Percentiles rank a stretch among this genome's conserved stretches.
phyloP scores from a whole-genome alignment of 2,888 invertebrate genomes.

The Lepidocyrtoides sp. region DNA sequence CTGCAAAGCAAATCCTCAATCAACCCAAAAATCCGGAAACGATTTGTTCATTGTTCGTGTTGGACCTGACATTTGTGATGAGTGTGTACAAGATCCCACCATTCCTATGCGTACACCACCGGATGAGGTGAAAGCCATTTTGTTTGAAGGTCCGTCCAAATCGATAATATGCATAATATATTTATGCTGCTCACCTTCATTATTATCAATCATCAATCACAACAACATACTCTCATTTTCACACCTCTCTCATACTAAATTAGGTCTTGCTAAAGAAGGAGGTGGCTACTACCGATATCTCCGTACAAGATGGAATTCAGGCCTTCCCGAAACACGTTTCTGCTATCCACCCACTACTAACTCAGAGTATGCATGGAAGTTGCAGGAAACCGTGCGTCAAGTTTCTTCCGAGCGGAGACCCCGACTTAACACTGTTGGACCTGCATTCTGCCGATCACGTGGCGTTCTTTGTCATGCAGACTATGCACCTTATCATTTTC shows the following conservation, averaged over 20 bases:
- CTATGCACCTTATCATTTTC: conserved; percentile 83
- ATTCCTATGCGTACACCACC: conserved; percentile 83
- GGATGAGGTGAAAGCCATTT: conserved; percentile 79
- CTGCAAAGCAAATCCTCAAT: conserved; percentile 74
- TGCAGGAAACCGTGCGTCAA: conserved; percentile 77
- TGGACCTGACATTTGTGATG: conserved; percentile 82
- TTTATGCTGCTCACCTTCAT: background rate
- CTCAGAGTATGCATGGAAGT: conserved; percentile 84
- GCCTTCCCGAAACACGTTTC: conserved; percentile 80
- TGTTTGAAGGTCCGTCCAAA: conserved; percentile 82
- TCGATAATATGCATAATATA: no score
- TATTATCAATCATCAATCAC: no score
- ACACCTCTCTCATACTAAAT: background rate
- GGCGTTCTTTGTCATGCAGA: conserved; percentile 81
- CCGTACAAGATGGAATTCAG: conserved; percentile 79
- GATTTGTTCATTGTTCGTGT: conserved; percentile 77
- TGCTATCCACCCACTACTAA: conserved; percentile 84
- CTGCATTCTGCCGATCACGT: conserved; percentile 82
- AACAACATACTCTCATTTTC: no score
- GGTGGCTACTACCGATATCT: conserved; percentile 82
- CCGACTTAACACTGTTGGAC: conserved; percentile 78
- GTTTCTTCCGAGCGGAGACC: conserved; percentile 52
- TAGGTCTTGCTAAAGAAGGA: conserved; percentile 82
- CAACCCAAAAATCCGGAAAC: conserved; percentile 35
- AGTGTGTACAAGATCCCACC: conserved; percentile 82